Conservation (phyloP, 2,113 vertebrate species). For the Dryoscopus gambensis region DNA sequence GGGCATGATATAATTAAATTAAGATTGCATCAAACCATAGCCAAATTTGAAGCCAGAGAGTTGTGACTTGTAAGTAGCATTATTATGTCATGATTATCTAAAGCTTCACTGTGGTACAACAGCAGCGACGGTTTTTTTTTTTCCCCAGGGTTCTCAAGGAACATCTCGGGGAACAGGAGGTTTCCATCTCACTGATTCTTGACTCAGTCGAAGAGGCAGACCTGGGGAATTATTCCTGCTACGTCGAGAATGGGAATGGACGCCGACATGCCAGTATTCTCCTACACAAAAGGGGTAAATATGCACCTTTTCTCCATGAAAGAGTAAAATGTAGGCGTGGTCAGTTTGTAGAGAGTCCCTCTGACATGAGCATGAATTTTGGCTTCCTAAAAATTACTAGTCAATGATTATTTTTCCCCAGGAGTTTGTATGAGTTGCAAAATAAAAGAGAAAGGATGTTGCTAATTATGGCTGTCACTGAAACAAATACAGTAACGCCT, state of each 20-base stretch:
- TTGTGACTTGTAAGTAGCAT: neutral
- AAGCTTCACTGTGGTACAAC: neutral
- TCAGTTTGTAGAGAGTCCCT: neutral
- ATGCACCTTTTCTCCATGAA: neutral
- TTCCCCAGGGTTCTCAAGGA: constrained; percentile 88
- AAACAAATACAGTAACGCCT: neutral
- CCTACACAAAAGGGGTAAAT: constrained; percentile 90
- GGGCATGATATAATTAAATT: constrained; percentile 62
- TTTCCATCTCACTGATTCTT: constrained; percentile 93
- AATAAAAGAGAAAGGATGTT: neutral
- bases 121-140: neutral
- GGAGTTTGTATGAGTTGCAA: neutral
- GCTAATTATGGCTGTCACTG: neutral
- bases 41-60: constrained; percentile 20
- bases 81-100: constrained; percentile 22
- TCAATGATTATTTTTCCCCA: neutral
- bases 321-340: neutral
- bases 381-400: neutral
- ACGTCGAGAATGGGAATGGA: constrained; percentile 94
- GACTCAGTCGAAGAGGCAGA: constrained; percentile 92
- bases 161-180: constrained; percentile 96
- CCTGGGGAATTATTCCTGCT: constrained; percentile 97
- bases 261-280: constrained; percentile 91
- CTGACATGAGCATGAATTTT: neutral
- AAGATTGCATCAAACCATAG: constrained; percentile 56